Base-by-base conservation (phyloP, 2,888 invertebrate genomes). In the Leptarthrus brevirostris region DNA sequence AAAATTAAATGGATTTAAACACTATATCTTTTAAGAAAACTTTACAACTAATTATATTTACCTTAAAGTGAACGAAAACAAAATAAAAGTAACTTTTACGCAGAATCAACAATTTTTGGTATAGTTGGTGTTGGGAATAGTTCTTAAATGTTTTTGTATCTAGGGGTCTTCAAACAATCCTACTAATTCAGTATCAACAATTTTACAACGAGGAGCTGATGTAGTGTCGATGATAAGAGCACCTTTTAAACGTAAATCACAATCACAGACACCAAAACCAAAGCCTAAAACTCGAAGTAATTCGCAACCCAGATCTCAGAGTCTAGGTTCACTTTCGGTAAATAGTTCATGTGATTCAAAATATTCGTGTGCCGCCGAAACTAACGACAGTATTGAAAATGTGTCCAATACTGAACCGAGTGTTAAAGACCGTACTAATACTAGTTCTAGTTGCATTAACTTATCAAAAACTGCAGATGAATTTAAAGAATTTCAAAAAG, bases 301-400 rank as follows among this genome's bases (percentile, higher is more conserved):
- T 10, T 72, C 77, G n/a, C 34, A 49, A n/a, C 30, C 82, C 2
- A 80, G 85, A 22, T 85, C 85, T 0, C 82, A 82, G 73, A 85
- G 85, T 75, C 79, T 84, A 36, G 85, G 84, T 79, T 84, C 84
- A 58, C 78, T 85, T 76, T 82, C 84, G 85, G 85, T 85, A 86
- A 85, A 82, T 85, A 83, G 79, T 78, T 79, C 81, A 20, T 71
- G 73, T 71, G 78, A 79, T 18, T 30, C 40, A 30, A 61, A 18
- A 26, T 72, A 34, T 54, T 64, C 18, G 6, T n/a, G 24, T 26
- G 14, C n/a, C 52, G 49, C 20, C 26, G 14, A 16, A 30, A 14
- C 26, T 71, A 52, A 34, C 44, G 47, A 30, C 69, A 53, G 40
- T 34, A 12, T 24, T 30, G 44, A 61, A 52, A 56, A 49, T 56